Evolutionary conservation across 37 sponge, comb jelly and placozoan species (phyloP).

Genomic region (Bolinopsis microptera): DNA sequence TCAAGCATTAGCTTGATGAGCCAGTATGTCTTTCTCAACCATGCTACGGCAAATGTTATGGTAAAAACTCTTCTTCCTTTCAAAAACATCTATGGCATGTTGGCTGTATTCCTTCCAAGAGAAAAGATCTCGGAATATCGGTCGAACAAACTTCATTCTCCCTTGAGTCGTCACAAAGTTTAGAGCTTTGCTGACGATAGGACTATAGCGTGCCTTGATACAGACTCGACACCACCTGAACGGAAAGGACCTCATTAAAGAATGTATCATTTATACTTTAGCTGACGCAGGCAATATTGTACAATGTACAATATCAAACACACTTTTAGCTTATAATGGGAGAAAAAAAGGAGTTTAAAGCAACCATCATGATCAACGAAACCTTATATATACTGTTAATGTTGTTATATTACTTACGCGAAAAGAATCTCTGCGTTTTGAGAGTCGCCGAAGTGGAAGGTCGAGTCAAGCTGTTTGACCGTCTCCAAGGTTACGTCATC

Average conservation of each 20-base stretch:
- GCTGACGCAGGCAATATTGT: neutral
- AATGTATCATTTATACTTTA: neutral
- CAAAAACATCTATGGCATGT: neutral
- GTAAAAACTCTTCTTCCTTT: neutral
- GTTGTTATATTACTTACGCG: too few relatives aligned
- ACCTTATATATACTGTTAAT: too few relatives aligned
- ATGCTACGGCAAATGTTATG: constrained; percentile 9
- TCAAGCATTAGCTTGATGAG: neutral
- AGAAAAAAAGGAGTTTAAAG: too few relatives aligned
- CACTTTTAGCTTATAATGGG: neutral
- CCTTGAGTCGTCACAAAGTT: constrained; percentile 80
- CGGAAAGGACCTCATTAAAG: too few relatives aligned
- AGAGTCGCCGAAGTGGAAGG: constrained; percentile 9
- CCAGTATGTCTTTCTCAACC: constrained; percentile 15
- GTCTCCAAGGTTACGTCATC: neutral
- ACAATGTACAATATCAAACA: neutral
- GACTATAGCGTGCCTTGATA: constrained; percentile 68
- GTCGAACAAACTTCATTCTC: constrained; percentile 85
- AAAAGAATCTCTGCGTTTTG: constrained; percentile 33
- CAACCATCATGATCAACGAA: too few relatives aligned
- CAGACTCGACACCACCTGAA: constrained; percentile 71
- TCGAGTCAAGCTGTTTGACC: neutral
- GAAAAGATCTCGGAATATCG: constrained; percentile 54
- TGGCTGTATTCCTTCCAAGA: neutral
- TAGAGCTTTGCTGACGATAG: constrained; percentile 70